phyloP scores from a whole-genome alignment of 2,888 invertebrate species.

The Cerastis rubricosa region DNA sequence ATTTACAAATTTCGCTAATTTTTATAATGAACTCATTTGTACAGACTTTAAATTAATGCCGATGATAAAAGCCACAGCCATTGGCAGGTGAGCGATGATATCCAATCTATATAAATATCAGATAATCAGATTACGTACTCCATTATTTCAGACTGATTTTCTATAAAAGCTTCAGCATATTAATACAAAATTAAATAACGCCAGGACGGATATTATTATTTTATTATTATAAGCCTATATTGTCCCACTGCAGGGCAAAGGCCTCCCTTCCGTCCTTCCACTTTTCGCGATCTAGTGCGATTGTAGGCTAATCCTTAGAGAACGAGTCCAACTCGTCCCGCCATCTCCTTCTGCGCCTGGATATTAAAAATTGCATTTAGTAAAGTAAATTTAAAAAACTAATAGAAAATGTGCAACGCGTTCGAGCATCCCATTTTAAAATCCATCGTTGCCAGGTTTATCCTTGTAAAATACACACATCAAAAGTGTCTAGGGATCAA shows the following conservation, averaged over 20 bases:
- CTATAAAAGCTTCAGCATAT: background rate
- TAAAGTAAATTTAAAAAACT: constrained; percentile 29
- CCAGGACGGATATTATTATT: constrained; percentile 1
- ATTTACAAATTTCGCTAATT: constrained; percentile 18
- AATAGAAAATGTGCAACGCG: constrained; percentile 33
- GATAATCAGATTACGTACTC: background rate
- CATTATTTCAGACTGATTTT: background rate
- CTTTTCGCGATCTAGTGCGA: no score
- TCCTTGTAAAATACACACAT: constrained; percentile 49
- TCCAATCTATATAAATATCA: background rate
- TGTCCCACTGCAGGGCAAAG: no score
- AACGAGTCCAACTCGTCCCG: no score
- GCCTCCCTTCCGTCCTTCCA: no score
- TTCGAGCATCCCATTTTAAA: constrained; percentile 40
- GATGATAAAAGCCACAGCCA: constrained; percentile 17
- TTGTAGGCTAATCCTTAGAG: no score
- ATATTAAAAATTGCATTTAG: constrained; percentile 35
- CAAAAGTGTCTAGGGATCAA: no score
- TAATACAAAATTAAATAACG: background rate
- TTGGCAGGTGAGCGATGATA: constrained; percentile 8
- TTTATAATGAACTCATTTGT: constrained; percentile 31
- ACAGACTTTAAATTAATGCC: background rate
- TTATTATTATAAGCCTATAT: no score
- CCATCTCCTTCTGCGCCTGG: no score
- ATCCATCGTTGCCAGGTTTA: constrained; percentile 18